Evolutionary conservation across 92 coral and sea anemone species (phyloP).

Genomic region (Parazoanthus swiftii): DNA sequence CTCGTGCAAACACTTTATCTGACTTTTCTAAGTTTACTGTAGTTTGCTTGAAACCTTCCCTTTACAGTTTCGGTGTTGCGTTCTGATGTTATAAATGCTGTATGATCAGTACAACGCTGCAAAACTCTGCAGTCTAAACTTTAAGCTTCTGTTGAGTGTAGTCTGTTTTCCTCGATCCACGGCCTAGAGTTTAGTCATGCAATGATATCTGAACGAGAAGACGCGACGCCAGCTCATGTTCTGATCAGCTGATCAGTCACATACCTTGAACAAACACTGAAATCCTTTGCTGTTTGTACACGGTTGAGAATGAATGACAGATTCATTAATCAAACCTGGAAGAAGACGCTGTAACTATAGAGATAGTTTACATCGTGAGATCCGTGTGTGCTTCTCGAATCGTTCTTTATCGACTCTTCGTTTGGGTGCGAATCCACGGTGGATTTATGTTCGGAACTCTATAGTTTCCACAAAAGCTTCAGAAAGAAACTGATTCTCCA

Average conservation of each 20-base stretch:
- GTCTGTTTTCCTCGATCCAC: too few relatives aligned
- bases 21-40: too few relatives aligned
- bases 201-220: neutral
- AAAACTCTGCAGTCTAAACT: too few relatives aligned
- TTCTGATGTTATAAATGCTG: too few relatives aligned
- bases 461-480: neutral
- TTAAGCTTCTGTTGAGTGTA: too few relatives aligned
- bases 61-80: too few relatives aligned
- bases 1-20: too few relatives aligned
- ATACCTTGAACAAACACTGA: conserved; percentile 18
- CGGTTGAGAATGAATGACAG: conserved; percentile 29
- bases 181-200: too few relatives aligned
- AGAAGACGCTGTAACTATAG: conserved; percentile 44
- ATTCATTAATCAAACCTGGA: conserved; percentile 30
- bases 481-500: neutral
- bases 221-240: conserved; percentile 37
- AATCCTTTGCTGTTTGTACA: conserved; percentile 27
- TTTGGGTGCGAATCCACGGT: conserved; percentile 7
- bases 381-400: neutral
- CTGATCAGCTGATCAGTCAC: conserved; percentile 24
- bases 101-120: too few relatives aligned
- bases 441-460: neutral
- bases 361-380: conserved; percentile 1
- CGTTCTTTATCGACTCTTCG: conserved; percentile 1
- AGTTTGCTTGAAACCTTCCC: too few relatives aligned